These are phyloP conservation scores for Polypterus bichir DNA, from an alignment of 2,113 vertebrate species.

Conservation along the genomic window DNA sequence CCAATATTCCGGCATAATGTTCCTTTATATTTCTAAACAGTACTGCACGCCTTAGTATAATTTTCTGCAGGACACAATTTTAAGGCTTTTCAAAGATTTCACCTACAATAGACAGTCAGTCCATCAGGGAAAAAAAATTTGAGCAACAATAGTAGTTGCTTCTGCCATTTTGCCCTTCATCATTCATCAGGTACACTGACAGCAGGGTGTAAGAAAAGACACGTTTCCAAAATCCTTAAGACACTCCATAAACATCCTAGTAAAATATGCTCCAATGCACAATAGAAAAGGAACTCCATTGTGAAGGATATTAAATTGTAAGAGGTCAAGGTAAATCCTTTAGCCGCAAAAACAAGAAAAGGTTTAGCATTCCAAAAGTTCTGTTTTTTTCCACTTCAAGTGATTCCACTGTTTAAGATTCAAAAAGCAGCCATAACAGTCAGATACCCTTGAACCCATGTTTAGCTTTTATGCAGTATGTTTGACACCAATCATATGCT, in stretches of 20 bases:
- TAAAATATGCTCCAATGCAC: conserved; percentile 1
- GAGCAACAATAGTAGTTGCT: too few species aligned
- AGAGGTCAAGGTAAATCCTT: conserved; percentile 6
- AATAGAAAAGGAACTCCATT: background rate
- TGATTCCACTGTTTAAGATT: background rate
- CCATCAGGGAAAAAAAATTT: too few species aligned
- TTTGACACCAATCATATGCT: too few species aligned
- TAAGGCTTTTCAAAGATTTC: too few species aligned
- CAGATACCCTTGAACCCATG: too few species aligned
- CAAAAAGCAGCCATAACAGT: too few species aligned
- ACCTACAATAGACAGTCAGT: too few species aligned
- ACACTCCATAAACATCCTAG: background rate
- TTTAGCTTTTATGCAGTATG: too few species aligned
- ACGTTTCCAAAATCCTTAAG: background rate
- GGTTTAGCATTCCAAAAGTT: background rate
- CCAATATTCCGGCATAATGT: too few species aligned
- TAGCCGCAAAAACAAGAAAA: conserved; percentile 4
- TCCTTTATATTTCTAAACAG: too few species aligned
- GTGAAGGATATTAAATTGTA: conserved; percentile 1
- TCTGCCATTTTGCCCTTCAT: background rate
- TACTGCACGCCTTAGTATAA: too few species aligned
- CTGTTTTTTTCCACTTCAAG: background rate
- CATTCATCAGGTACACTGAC: conserved; percentile 2
- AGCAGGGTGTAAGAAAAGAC: background rate
- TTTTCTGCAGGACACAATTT: too few species aligned